These are phyloP conservation scores for Florisuga fusca DNA, from an alignment of 2,797 vertebrate species.

Conservation along the genomic window DNA sequence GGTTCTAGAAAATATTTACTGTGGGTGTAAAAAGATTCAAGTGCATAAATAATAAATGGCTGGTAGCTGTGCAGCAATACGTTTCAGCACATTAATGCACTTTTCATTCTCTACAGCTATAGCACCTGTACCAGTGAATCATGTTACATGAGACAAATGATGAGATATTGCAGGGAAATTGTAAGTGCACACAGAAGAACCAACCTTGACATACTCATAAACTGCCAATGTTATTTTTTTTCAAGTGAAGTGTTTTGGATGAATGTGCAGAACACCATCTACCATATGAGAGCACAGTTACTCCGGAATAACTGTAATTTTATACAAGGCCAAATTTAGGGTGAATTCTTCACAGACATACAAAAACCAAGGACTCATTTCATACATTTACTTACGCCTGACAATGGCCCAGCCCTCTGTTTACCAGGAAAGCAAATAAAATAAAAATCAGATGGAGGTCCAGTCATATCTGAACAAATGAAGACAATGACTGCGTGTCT, in stretches of 20 bases:
- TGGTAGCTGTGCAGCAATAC: background rate
- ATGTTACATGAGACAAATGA: background rate
- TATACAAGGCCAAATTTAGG: background rate
- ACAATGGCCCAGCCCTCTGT: background rate
- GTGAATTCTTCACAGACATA: background rate
- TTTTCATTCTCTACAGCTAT: slow-evolving; percentile 16
- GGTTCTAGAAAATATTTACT: slow-evolving; percentile 50
- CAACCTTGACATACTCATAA: slow-evolving; percentile 2
- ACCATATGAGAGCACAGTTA: background rate
- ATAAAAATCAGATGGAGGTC: background rate
- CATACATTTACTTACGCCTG: background rate
- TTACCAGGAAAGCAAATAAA: background rate
- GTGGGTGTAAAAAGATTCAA: slow-evolving; percentile 10
- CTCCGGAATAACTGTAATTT: background rate
- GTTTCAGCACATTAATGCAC: slow-evolving; percentile 9
- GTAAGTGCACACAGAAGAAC: slow-evolving; percentile 8
- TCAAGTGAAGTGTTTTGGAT: background rate
- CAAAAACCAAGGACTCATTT: background rate
- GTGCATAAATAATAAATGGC: slow-evolving; percentile 30
- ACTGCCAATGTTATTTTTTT: background rate
- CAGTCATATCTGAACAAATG: background rate
- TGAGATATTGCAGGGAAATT: background rate
- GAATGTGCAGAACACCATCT: background rate
- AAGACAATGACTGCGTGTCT: background rate
- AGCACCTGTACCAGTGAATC: slow-evolving; percentile 46